Evolutionary conservation across 2,797 vertebrate genomes (phyloP).

Genomic region (Coluber constrictor): DNA sequence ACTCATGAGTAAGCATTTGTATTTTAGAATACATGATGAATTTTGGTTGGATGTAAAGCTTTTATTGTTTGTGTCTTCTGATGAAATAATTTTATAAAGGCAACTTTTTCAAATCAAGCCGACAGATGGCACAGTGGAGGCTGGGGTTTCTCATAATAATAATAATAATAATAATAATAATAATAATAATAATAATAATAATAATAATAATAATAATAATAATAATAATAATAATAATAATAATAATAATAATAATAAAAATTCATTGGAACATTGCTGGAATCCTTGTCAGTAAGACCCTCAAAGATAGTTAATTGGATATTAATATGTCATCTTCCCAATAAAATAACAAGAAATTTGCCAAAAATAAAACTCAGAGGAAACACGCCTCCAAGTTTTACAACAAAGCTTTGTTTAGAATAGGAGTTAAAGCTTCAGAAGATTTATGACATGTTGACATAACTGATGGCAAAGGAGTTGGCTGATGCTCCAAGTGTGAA

Average conservation of each 20-base stretch:
- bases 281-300: constrained; percentile 65
- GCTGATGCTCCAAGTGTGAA: constrained; percentile 73
- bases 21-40: background rate
- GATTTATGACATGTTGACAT: constrained; percentile 84
- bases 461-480: constrained; percentile 74
- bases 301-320: constrained; percentile 70
- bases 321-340: constrained; percentile 73
- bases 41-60: constrained; percentile 39
- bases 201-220: no score
- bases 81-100: constrained; percentile 52
- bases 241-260: constrained; percentile 41
- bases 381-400: constrained; percentile 63
- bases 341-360: constrained; percentile 69
- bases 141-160: constrained; percentile 48
- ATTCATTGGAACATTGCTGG: constrained; percentile 51
- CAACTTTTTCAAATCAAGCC: constrained; percentile 59
- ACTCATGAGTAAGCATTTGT: background rate
- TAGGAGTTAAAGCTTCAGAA: constrained; percentile 69
- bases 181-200: no score
- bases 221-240: no score
- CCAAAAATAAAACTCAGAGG: constrained; percentile 71
- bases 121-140: constrained; percentile 49
- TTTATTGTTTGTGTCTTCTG: constrained; percentile 45
- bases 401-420: constrained; percentile 73
- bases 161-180: no score